Conservation (phyloP, 2,888 invertebrate genomes). For the Parthenolecanium corni region DNA sequence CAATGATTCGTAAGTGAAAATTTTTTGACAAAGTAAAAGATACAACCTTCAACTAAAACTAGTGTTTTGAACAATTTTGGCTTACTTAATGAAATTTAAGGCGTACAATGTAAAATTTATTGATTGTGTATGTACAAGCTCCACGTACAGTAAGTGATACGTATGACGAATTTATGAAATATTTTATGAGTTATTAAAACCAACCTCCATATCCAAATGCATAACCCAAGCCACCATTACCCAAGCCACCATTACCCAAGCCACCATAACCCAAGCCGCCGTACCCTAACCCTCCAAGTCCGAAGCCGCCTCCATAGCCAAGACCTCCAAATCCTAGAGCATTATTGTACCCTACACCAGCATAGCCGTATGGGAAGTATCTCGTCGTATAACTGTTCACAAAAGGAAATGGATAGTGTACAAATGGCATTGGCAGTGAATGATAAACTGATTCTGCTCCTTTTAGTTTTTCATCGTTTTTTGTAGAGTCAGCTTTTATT, state of each 20-base stretch:
- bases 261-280: slow-evolving; percentile 7
- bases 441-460: slow-evolving; percentile 18
- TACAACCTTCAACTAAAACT: no score
- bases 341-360: neutral
- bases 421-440: slow-evolving; percentile 21
- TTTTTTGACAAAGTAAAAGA: no score
- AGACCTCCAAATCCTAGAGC: neutral
- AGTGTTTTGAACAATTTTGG: no score
- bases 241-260: neutral
- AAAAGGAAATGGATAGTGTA: slow-evolving; percentile 26
- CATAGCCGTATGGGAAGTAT: slow-evolving; percentile 19
- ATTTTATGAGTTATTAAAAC: no score
- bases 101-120: no score
- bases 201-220: no score
- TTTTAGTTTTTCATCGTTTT: slow-evolving; percentile 17
- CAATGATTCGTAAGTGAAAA: no score
- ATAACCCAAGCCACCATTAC: slow-evolving; percentile 9
- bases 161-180: no score
- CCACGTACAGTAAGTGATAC: no score
- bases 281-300: neutral
- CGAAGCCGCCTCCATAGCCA: neutral
- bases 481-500: neutral
- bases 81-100: no score
- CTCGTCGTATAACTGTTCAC: slow-evolving; percentile 19
- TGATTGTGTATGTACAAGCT: no score